Percentiles rank a stretch among this genome's conserved stretches.
phyloP scores from a whole-genome alignment of 1,140 invertebrate species.

The Parasteatoda tepidariorum region DNA sequence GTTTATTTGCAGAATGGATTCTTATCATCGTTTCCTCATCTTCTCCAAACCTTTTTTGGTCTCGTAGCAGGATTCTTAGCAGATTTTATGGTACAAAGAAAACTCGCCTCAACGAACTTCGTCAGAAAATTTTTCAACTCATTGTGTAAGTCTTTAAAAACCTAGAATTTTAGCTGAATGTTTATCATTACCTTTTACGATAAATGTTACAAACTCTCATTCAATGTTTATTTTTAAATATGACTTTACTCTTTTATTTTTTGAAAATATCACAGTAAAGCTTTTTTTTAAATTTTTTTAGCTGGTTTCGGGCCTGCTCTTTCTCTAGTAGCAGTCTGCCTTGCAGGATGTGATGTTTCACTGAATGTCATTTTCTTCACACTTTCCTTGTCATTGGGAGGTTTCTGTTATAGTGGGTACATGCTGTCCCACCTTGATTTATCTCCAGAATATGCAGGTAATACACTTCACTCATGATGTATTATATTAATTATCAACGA shows the following conservation, averaged over 20 bases:
- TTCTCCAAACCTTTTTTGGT: slow-evolving; percentile 71
- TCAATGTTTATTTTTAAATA: too few species aligned
- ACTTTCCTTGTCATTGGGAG: neutral
- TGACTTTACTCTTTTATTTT: too few species aligned
- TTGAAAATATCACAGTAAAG: too few species aligned
- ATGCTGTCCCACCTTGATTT: slow-evolving; percentile 22
- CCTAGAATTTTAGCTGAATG: too few species aligned
- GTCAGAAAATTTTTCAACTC: slow-evolving; percentile 63
- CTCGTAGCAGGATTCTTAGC: slow-evolving; percentile 70
- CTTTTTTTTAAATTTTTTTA: too few species aligned
- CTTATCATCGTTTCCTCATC: slow-evolving; percentile 73
- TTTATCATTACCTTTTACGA: too few species aligned
- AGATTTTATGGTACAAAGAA: slow-evolving; percentile 67
- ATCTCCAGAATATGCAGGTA: slow-evolving; percentile 45
- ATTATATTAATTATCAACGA: too few species aligned
- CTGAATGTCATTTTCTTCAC: slow-evolving; percentile 20
- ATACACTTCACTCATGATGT: too few species aligned
- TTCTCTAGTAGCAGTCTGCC: slow-evolving; percentile 24
- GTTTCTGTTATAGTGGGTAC: slow-evolving; percentile 16
- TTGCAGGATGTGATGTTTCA: slow-evolving; percentile 27
- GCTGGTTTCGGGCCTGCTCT: slow-evolving; percentile 8
- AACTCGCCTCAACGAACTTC: slow-evolving; percentile 11
- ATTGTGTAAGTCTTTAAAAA: slow-evolving; percentile 55
- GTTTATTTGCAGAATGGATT: slow-evolving; percentile 72
- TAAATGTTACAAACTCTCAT: too few species aligned